Percentiles rank a stretch among this genome's conserved stretches.
These are phyloP conservation scores for Sternarchorhynchus goeldii DNA, from an alignment of 2,797 vertebrate species.

Conservation along the genomic window DNA sequence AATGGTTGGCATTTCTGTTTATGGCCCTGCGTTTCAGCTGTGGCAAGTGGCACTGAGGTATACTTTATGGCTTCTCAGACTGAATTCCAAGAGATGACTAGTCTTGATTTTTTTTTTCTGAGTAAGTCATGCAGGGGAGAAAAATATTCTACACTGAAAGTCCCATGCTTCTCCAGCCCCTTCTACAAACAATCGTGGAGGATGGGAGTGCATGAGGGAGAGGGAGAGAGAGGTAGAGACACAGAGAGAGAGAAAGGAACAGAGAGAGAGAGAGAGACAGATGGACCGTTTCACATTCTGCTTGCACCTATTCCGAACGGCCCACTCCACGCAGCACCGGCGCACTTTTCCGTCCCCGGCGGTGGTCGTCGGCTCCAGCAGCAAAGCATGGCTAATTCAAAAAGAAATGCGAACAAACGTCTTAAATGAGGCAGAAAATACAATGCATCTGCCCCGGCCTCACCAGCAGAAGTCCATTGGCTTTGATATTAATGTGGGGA, in stretches of 20 bases:
- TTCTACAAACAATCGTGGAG: conserved; percentile 33
- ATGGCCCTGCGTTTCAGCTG: conserved; percentile 36
- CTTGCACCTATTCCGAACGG: conserved; percentile 56
- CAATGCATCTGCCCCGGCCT: conserved; percentile 72
- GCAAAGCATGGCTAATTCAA: conserved; percentile 74
- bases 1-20: conserved; percentile 39
- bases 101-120: conserved; percentile 10
- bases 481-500: conserved; percentile 69
- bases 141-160: conserved; percentile 14
- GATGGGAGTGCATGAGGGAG: background rate
- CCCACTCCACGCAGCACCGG: conserved; percentile 52
- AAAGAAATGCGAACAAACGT: conserved; percentile 55
- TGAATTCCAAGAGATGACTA: conserved; percentile 8
- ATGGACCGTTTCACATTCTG: conserved; percentile 52
- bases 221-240: too few relatives aligned
- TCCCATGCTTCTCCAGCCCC: background rate
- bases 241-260: too few relatives aligned
- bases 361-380: conserved; percentile 58
- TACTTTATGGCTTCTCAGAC: conserved; percentile 40
- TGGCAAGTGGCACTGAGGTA: conserved; percentile 32
- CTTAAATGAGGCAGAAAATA: conserved; percentile 79
- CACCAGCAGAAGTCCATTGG: conserved; percentile 73
- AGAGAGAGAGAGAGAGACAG: conserved; percentile 38
- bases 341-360: conserved; percentile 56
- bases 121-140: background rate